Evolutionary conservation across 2,797 vertebrate genomes (phyloP), one percentile per base, ranked within the genome.

Genomic region (Coregonus sp.): DNA sequence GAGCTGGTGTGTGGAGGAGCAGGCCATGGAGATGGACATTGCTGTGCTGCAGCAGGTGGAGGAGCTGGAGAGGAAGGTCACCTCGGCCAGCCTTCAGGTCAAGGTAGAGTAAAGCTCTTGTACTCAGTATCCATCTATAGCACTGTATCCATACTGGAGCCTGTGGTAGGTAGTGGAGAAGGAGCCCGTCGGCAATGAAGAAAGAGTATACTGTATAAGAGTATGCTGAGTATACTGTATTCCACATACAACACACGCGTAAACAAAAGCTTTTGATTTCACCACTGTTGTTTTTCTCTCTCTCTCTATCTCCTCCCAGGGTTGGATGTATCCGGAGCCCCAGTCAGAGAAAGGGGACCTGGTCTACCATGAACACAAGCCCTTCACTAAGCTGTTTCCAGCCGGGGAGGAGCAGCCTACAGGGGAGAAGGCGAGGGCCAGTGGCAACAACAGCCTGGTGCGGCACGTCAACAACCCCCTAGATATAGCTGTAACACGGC

Each of bases 1-100:
- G 82, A 94, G 92, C 87, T 99, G 98, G 98, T 97, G 96, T 80
- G 90, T 97, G 82, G 97, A 98, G 92, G 95, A 98, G 74, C 96
- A 97, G 88, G 96, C 97, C 61, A 96, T 98, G 95, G 95, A 97
- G 88, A 92, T 95, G 90, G 97, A 99, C 86, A 92, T 98, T 78
- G 84, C 88, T 76, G 87, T 97, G 82, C 95, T 99, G 85, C 96
- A 96, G 86, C 96, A 97, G 86, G 97, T 99, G 67, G 97, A 99
- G 93, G 92, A 96, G 78, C 93, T 98, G 87, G 97, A 98, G 86
- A 96, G 94, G 88, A 96, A 95, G 91, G 96, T 99, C 76, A 92
- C 96, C 66, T 96, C 96, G 52, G 96, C 96, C 81, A 94, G 95
- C 90, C 94, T 99, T 84, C 97, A 99, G 92, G 92, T 96, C 72